Conservation (phyloP, 2,888 invertebrate species). For the Philopedon plagiatum region DNA sequence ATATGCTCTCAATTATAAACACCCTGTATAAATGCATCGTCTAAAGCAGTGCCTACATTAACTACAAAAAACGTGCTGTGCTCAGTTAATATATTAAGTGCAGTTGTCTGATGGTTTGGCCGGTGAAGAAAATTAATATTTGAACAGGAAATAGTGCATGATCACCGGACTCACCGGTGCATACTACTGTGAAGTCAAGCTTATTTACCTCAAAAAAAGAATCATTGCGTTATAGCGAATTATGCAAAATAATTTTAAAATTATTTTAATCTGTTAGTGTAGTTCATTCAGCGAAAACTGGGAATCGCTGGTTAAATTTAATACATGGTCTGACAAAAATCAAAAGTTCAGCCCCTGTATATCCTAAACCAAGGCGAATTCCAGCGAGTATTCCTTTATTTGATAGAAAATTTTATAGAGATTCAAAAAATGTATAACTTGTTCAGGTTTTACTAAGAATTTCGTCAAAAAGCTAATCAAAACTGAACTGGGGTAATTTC, state of each 20-base stretch:
- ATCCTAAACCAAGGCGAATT: too few relatives aligned
- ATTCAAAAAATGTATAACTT: too few relatives aligned
- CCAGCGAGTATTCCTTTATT: too few relatives aligned
- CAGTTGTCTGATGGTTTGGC: neutral
- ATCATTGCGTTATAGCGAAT: constrained; percentile 24
- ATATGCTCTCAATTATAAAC: too few relatives aligned
- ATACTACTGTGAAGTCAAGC: constrained; percentile 42
- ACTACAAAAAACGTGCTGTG: neutral
- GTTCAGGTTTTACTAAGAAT: too few relatives aligned
- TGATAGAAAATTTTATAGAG: too few relatives aligned
- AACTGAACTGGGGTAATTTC: too few relatives aligned
- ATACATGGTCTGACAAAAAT: constrained; percentile 3
- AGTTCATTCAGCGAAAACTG: neutral
- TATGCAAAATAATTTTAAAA: constrained; percentile 27
- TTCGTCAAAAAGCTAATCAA: too few relatives aligned
- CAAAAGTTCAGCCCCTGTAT: too few relatives aligned
- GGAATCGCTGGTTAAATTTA: neutral
- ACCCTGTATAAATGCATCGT: neutral
- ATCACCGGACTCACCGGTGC: constrained; percentile 35
- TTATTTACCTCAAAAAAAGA: constrained; percentile 28
- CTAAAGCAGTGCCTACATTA: neutral
- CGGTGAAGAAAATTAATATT: constrained; percentile 13
- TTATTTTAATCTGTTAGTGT: neutral
- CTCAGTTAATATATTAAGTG: constrained; percentile 10
- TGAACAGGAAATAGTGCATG: constrained; percentile 42